These are phyloP conservation scores for Salvelinus alpinus DNA, from an alignment of 2,113 vertebrate species.

Conservation along the genomic window DNA sequence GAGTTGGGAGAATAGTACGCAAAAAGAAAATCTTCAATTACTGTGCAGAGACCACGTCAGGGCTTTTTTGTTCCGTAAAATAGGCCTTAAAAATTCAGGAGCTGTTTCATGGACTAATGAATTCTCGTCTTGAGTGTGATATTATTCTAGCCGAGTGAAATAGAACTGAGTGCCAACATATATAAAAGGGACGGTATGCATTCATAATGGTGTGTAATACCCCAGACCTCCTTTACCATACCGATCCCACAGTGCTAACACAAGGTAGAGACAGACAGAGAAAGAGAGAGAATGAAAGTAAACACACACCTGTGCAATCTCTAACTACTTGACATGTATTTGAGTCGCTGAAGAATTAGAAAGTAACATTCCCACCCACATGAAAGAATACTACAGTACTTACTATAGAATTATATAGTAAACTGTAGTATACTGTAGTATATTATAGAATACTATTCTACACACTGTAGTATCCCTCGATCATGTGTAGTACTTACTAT, in stretches of 20 bases:
- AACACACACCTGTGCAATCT: too few species aligned
- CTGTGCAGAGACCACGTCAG: constrained; percentile 45
- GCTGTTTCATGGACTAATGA: constrained; percentile 68
- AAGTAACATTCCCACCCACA: too few species aligned
- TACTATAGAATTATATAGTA: too few species aligned
- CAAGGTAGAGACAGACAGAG: background rate
- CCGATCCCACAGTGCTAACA: background rate
- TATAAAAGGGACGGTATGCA: constrained; percentile 55
- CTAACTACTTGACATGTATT: too few species aligned
- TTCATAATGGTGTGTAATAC: constrained; percentile 51
- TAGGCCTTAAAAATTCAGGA: constrained; percentile 68
- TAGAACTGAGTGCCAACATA: constrained; percentile 48
- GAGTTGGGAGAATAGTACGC: constrained; percentile 44
- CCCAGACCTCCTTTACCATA: background rate
- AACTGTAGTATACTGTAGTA: too few species aligned
- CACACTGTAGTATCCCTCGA: too few species aligned
- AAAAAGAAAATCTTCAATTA: constrained; percentile 45
- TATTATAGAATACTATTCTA: too few species aligned
- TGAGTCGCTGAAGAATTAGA: too few species aligned
- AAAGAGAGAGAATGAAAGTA: background rate
- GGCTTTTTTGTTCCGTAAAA: constrained; percentile 58
- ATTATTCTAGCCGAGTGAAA: constrained; percentile 64
- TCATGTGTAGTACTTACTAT: too few species aligned
- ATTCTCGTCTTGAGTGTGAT: constrained; percentile 59
- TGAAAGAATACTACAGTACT: too few species aligned